phyloP scores from a whole-genome alignment of 2,888 invertebrate species.

The Icerya purchasi region DNA sequence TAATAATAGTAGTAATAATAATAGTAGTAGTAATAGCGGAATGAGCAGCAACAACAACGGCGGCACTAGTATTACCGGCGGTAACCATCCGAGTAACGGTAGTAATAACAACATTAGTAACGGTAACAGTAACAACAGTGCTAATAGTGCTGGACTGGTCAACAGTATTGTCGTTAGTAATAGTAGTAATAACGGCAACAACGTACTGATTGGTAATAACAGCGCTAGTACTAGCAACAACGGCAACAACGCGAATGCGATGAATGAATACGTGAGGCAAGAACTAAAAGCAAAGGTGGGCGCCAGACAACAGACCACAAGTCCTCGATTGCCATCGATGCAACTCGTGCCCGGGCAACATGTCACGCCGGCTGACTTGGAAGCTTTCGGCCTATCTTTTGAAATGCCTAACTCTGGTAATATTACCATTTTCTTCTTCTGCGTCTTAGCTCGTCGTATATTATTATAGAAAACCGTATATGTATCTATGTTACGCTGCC shows the following conservation, averaged over 20 bases:
- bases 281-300: constrained; percentile 74
- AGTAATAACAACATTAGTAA: not conserved
- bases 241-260: constrained; percentile 21
- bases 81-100: not conserved
- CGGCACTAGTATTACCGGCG: not conserved
- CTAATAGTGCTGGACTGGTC: not conserved
- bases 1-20: not conserved
- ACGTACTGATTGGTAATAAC: too few relatives aligned
- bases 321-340: constrained; percentile 26
- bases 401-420: constrained; percentile 44
- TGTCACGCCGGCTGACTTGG: constrained; percentile 40
- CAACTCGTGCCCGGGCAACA: constrained; percentile 25
- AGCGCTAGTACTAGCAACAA: not conserved
- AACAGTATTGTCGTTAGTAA: not conserved
- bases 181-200: not conserved
- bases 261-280: constrained; percentile 72
- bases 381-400: constrained; percentile 43
- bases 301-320: constrained; percentile 41
- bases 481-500: too few relatives aligned
- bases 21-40: not conserved
- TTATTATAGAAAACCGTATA: too few relatives aligned
- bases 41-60: not conserved
- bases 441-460: too few relatives aligned
- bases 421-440: too few relatives aligned
- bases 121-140: not conserved